Evolutionary conservation across 2,113 vertebrate species (phyloP).

Genomic region (Calyptommatus sinebrachiatus): DNA sequence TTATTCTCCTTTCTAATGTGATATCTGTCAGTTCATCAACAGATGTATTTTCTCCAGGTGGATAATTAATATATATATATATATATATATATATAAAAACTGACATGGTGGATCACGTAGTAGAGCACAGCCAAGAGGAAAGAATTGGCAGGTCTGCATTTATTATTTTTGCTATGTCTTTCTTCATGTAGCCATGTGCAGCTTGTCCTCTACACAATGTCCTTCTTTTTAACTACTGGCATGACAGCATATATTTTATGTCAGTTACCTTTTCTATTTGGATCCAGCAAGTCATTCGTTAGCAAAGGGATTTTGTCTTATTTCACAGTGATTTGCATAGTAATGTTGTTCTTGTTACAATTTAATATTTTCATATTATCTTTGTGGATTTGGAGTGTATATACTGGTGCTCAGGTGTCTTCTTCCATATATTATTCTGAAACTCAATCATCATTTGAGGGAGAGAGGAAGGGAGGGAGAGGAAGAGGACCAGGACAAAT

Average conservation of each 20-base stretch:
- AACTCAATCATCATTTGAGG: not conserved
- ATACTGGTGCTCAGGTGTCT: not conserved
- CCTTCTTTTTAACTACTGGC: not conserved
- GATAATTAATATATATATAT: too few species aligned
- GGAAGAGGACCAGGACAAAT: not conserved
- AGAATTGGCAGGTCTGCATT: not conserved
- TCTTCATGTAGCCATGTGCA: not conserved
- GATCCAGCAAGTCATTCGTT: not conserved
- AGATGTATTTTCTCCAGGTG: not conserved
- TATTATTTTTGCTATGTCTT: slow-evolving; percentile 5
- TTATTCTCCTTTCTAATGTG: not conserved
- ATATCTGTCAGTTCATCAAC: not conserved
- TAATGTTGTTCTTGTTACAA: not conserved
- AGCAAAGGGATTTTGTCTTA: not conserved
- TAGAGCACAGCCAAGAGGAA: not conserved
- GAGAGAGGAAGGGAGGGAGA: too few species aligned
- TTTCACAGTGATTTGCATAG: not conserved
- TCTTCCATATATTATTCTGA: not conserved
- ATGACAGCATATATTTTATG: not conserved
- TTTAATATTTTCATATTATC: not conserved
- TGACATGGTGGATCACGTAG: not conserved
- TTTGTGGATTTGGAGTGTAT: slow-evolving; percentile 7
- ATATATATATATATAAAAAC: too few species aligned
- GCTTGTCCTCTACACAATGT: slow-evolving; percentile 9
- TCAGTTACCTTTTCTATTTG: not conserved